A percentile compares a stretch with the other conserved stretches of the same genome.
Conservation (phyloP, 2,888 invertebrate genomes). For the Sminthurides aquaticus region DNA sequence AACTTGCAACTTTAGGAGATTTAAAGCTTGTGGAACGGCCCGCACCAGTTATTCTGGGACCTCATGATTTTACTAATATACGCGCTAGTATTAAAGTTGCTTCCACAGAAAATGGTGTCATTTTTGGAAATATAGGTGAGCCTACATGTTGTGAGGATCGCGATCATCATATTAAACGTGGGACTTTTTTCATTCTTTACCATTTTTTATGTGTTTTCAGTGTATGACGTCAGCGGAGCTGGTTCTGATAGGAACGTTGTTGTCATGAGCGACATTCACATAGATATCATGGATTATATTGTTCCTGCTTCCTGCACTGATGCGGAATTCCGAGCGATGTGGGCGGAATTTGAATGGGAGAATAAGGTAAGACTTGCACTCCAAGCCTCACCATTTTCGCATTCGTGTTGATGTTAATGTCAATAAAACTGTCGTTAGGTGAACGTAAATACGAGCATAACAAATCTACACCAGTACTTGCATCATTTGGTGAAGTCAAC, state of each 20-base stretch:
- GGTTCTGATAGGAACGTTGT: conserved; percentile 92
- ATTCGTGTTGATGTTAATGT: background rate
- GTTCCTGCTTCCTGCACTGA: conserved; percentile 91
- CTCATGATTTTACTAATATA: conserved; percentile 94
- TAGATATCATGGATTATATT: conserved; percentile 99
- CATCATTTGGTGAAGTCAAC: conserved; percentile 86
- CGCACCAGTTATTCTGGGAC: conserved; percentile 87
- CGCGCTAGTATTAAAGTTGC: conserved; percentile 99
- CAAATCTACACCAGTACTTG: conserved; percentile 86
- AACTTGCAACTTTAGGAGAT: conserved; percentile 91
- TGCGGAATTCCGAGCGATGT: conserved; percentile 96
- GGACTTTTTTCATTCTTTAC: background rate
- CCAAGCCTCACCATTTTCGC: too few relatives aligned
- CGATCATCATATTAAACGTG: background rate
- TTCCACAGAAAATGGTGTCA: conserved; percentile 98
- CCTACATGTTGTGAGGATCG: background rate
- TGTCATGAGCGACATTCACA: conserved; percentile 97
- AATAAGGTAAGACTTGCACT: conserved; percentile 65
- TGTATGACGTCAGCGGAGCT: conserved; percentile 91
- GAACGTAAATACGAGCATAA: conserved; percentile 86
- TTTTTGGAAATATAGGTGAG: conserved; percentile 94
- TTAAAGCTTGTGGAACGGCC: conserved; percentile 97
- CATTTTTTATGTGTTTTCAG: conserved; percentile 50
- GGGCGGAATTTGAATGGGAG: conserved; percentile 99
- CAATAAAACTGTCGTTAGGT: conserved; percentile 15